Percentiles rank a stretch among this genome's conserved stretches.
Conservation (phyloP, 2,888 invertebrate species). For the Ectemnius lituratus region DNA sequence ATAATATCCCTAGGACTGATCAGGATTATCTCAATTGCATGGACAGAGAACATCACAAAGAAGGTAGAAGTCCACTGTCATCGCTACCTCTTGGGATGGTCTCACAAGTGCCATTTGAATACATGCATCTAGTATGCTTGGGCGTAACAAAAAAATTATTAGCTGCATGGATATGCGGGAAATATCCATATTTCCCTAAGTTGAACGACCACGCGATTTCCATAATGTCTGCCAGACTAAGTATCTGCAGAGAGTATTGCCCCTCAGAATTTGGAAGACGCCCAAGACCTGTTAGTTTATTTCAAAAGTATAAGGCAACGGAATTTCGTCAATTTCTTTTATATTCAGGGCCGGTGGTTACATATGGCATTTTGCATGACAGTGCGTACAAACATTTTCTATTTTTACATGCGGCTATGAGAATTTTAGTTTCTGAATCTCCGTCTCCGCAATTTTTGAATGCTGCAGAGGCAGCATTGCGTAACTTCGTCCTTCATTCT, state of each 20-base stretch:
- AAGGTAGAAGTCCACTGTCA: not conserved
- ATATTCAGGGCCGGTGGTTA: too few relatives aligned
- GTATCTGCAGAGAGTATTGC: not conserved
- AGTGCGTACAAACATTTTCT: not conserved
- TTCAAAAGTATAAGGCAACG: too few relatives aligned
- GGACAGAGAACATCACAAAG: too few relatives aligned
- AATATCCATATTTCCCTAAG: not conserved
- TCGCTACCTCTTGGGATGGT: not conserved
- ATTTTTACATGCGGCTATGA: not conserved
- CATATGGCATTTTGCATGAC: not conserved
- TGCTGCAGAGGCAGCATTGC: not conserved
- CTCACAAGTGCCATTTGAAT: slow-evolving; percentile 4
- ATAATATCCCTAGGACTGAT: too few relatives aligned
- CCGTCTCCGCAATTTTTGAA: not conserved
- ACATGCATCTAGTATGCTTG: slow-evolving; percentile 4
- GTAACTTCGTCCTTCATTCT: not conserved
- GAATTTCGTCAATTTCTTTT: too few relatives aligned
- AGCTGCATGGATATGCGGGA: slow-evolving; percentile 6
- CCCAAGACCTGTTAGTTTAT: too few relatives aligned
- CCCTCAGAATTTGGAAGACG: too few relatives aligned
- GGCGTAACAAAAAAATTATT: slow-evolving; percentile 4
- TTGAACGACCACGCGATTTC: too few relatives aligned
- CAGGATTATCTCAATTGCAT: too few relatives aligned
- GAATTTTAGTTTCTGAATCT: slow-evolving; percentile 6
- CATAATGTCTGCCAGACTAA: not conserved